These are phyloP conservation scores for Microctonus aethiopoides DNA, from an alignment of 2,888 invertebrate genomes.

Conservation along the genomic window DNA sequence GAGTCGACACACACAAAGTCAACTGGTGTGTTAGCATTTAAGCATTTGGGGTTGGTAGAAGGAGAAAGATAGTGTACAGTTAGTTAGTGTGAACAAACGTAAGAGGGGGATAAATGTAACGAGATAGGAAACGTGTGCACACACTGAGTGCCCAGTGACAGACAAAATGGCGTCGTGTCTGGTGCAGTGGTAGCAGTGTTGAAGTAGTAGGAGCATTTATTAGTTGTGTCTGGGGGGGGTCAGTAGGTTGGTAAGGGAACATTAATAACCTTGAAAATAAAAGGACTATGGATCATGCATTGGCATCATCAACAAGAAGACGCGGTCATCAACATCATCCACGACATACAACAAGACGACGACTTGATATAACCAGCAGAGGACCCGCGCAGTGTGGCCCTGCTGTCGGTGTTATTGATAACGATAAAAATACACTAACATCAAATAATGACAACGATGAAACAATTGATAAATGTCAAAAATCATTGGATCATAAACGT, in stretches of 20 bases:
- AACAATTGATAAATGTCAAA: constrained; percentile 14
- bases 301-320: constrained; percentile 57
- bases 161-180: constrained; percentile 66
- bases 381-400: constrained; percentile 68
- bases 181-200: constrained; percentile 73
- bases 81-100: neutral
- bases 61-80: neutral
- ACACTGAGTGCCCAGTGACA: constrained; percentile 57
- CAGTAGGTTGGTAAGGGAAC: constrained; percentile 40
- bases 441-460: constrained; percentile 28
- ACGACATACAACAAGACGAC: constrained; percentile 61
- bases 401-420: constrained; percentile 45
- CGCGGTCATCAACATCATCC: constrained; percentile 66
- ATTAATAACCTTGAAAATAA: constrained; percentile 34
- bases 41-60: constrained; percentile 3
- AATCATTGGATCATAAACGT: constrained; percentile 30
- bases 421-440: neutral
- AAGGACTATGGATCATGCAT: constrained; percentile 56
- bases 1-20: neutral
- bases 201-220: constrained; percentile 53
- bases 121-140: constrained; percentile 41
- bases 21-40: constrained; percentile 26
- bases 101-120: constrained; percentile 32
- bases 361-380: constrained; percentile 54
- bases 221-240: constrained; percentile 70